Evolutionary conservation across 2,888 invertebrate genomes (phyloP).

Genomic region (Colletes collaris): DNA sequence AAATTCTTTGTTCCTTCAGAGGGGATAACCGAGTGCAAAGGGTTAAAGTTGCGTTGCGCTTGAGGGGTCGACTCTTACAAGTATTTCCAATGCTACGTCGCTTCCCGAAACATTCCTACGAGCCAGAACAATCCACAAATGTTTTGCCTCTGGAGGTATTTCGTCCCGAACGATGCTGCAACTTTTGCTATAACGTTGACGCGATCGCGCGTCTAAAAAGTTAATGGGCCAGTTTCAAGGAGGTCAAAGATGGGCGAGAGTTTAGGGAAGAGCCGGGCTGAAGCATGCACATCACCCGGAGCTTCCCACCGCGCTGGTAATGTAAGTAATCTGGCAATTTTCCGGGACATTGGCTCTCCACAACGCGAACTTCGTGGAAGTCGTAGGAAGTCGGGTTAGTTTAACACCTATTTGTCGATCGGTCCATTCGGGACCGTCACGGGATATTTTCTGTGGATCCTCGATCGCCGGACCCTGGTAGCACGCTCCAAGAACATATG

Average conservation of each 20-base stretch:
- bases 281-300: constrained; percentile 26
- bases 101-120: neutral
- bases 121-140: neutral
- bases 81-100: neutral
- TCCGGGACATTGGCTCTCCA: constrained; percentile 71
- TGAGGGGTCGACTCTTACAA: no score
- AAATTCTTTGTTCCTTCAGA: no score
- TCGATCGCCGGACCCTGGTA: constrained; percentile 24
- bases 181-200: neutral
- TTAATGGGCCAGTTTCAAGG: constrained; percentile 51
- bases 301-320: constrained; percentile 28
- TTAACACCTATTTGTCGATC: constrained; percentile 66
- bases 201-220: constrained; percentile 52
- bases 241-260: constrained; percentile 13
- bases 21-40: no score
- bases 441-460: constrained; percentile 21
- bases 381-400: constrained; percentile 70
- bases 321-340: constrained; percentile 72
- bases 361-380: constrained; percentile 57
- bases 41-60: no score
- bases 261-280: constrained; percentile 10
- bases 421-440: constrained; percentile 14
- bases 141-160: neutral
- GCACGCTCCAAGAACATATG: constrained; percentile 69
- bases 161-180: constrained; percentile 8